phyloP scores from a whole-genome alignment of 2,888 invertebrate species.

The Matsumyia berberina region DNA sequence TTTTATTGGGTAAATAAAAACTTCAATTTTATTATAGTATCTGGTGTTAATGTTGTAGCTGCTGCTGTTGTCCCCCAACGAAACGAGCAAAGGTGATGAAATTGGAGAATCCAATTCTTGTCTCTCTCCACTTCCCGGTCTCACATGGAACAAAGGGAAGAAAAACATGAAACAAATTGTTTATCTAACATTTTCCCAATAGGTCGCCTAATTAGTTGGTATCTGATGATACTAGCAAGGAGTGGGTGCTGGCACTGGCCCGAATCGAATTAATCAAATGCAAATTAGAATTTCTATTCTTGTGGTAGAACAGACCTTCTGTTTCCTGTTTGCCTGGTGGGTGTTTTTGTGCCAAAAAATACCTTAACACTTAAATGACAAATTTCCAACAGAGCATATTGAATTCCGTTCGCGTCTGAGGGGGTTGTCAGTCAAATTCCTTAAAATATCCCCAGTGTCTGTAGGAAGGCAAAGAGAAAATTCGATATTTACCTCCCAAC shows the following conservation, averaged over 20 bases:
- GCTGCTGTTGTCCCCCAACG: constrained; percentile 31
- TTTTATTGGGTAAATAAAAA: constrained; percentile 75
- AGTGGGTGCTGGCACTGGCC: constrained; percentile 42
- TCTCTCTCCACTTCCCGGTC: neutral
- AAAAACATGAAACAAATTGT: constrained; percentile 70
- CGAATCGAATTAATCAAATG: constrained; percentile 75
- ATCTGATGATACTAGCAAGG: constrained; percentile 31
- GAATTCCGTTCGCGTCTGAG: constrained; percentile 61
- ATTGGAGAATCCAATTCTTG: constrained; percentile 49
- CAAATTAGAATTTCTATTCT: constrained; percentile 58
- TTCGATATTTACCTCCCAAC: constrained; percentile 36
- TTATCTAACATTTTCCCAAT: constrained; percentile 67
- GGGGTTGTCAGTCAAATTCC: constrained; percentile 69
- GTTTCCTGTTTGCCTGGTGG: constrained; percentile 54
- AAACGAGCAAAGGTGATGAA: constrained; percentile 63
- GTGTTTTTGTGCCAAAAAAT: constrained; percentile 62
- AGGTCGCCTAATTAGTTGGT: constrained; percentile 67
- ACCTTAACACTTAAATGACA: constrained; percentile 70
- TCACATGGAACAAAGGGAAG: constrained; percentile 41
- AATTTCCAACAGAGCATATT: constrained; percentile 53
- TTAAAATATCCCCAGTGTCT: constrained; percentile 31
- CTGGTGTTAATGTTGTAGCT: constrained; percentile 67
- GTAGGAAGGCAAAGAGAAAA: constrained; percentile 14
- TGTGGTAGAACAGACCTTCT: constrained; percentile 55
- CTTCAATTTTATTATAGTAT: constrained; percentile 69